Base-by-base conservation (phyloP, 2,888 invertebrate species). In the Temnothorax rugatulus region DNA sequence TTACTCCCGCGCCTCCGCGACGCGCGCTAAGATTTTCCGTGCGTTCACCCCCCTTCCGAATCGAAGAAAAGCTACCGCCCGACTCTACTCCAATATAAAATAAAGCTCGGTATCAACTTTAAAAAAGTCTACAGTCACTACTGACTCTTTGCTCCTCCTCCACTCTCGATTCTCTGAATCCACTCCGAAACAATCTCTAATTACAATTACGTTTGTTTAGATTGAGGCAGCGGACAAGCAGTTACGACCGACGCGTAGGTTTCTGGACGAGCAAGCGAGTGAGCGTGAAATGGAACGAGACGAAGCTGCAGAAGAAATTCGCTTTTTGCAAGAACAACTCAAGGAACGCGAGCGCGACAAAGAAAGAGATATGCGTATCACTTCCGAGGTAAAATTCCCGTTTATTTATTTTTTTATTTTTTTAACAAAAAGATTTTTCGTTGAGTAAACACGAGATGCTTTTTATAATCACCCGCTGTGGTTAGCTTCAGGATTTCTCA, bases 261-360 rank as follows among this genome's bases (percentile, higher is more conserved):
- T 99, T 95, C 96, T 99, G 89, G 98, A 99, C 95, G 98, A 99
- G 93, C 99, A 99, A 94, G 98, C 98, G 11, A 95, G 95, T 64
- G 99, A 99, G 95, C 96, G 99, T 83, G 99, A 99, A 95, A 96
- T 96, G 87, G 99, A 99, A 95, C 96, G 98, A 77, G 99, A 99
- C 94, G 98, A 99, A 91, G 97, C 97, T 93, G 96, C 97, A 88
- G 96, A 96, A 90, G 96, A 97, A 91, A 96, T 98, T 59, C 94
- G 95, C 29, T 90, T 92, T 38, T 94, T 97, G 83, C 95, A 95
- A 88, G 96, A 96, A 71, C 96, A 96, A 84, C 92, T 97, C 52
- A 96, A 96, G 86, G 96, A 96, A 63, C 96, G 96, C 74, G 96
- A 97, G 92, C 94, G 96, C 13, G 96, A 97, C 50, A 96, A 97